Evolutionary conservation across 2,888 invertebrate species (phyloP), one percentile per base, ranked within the genome.

Genomic region (Spodoptera exigua): DNA sequence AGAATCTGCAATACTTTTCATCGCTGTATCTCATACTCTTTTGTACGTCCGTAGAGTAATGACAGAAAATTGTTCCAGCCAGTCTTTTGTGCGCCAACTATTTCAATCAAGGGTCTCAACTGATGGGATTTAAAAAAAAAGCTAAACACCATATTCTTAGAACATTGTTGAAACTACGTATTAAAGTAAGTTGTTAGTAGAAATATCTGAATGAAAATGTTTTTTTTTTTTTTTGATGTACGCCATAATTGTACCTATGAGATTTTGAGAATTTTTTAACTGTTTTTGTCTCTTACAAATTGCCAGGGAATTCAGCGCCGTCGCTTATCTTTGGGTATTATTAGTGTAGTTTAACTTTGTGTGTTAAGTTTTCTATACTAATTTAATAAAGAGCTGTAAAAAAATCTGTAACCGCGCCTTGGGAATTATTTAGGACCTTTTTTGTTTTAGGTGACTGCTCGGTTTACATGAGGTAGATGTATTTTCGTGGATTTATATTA

Each of bases 11-110:
- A 75, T 70, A 70, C 70, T 77, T 81, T 81, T 81, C 80, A 85
- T 81, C 79, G 72, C 75, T 60, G 58, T 70, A 66, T 76, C 82
- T 81, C 79, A 70, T 78, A 75, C 77, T 78, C 87, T 85, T 89
- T 89, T 90, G 89, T 90, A 70, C 83, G 36, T 78, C 72, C 70
- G 67, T 76, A 76, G 77, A 78, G 81, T 90, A 89, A 90, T 90
- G 88, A 89, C 87, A 86, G 88, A 86, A 90, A 88, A 90, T 90
- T 89, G 87, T 84, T 81, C 79, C 80, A 74, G 72, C 61, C 76
- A 73, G 35, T 84, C 81, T 82, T 86, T 89, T 89, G 87, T 88
- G 70, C 70, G 72, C 78, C 77, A 87, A 89, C 88, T 89, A 88
- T 88, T 86, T 81, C 90, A 87, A 88, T 88, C 87, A 78, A 75